phyloP scores from a whole-genome alignment of 2,888 invertebrate genomes.

The Dryadula phaetusa region DNA sequence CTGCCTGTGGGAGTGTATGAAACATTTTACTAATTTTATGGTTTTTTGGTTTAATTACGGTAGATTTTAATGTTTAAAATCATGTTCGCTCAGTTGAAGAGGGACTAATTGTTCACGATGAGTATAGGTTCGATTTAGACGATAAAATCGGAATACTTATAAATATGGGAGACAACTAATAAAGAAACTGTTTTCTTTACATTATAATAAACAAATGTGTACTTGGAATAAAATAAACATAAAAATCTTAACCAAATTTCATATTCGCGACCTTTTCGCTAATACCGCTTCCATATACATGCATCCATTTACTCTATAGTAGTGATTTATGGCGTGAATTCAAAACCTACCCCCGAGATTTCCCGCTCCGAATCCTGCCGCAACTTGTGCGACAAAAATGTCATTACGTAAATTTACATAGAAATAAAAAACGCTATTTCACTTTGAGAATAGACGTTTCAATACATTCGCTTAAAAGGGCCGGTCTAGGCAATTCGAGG shows the following conservation, averaged over 20 bases:
- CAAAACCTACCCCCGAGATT: constrained; percentile 46
- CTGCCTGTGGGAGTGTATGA: constrained; percentile 7
- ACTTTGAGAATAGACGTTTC: constrained; percentile 50
- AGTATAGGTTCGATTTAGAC: not conserved
- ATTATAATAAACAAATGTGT: too few species aligned
- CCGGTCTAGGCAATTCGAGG: constrained; percentile 23
- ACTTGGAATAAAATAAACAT: not conserved
- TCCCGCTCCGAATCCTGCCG: constrained; percentile 70
- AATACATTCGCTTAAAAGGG: constrained; percentile 25
- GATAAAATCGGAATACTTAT: too few species aligned
- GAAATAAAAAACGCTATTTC: constrained; percentile 66
- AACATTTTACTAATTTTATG: constrained; percentile 8
- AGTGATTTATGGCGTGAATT: constrained; percentile 42
- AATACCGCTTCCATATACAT: not conserved
- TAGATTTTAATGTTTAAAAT: not conserved
- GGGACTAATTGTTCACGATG: too few species aligned
- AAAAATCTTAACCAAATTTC: not conserved
- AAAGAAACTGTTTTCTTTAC: too few species aligned
- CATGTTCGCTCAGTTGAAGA: too few species aligned
- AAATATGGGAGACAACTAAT: too few species aligned
- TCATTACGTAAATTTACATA: constrained; percentile 80
- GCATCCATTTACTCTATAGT: not conserved
- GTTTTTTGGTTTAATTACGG: constrained; percentile 1
- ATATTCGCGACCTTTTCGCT: not conserved
- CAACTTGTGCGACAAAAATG: constrained; percentile 79